A percentile compares a stretch with the other conserved stretches of the same genome.
These are phyloP conservation scores for Sphyrna mokarran DNA, from an alignment of 2,113 vertebrate species.

Conservation along the genomic window DNA sequence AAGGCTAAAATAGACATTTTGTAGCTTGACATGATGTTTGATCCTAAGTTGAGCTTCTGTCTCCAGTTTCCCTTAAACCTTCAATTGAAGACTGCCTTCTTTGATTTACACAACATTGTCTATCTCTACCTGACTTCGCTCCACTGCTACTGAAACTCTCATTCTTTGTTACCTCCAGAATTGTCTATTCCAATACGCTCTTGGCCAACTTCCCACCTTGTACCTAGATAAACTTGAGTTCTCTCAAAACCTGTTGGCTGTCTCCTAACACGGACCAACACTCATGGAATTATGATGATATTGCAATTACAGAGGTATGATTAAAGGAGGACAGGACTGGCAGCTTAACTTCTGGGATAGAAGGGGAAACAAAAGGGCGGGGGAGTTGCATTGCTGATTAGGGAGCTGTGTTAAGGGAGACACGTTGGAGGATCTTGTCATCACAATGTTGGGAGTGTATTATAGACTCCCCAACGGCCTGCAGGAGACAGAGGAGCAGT, in stretches of 20 bases:
- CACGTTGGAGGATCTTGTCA: too few species aligned
- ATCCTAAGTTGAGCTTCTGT: neutral
- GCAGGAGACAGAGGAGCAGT: too few species aligned
- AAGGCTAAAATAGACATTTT: neutral
- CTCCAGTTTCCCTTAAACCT: neutral
- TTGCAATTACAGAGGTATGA: too few species aligned
- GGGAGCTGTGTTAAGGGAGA: too few species aligned
- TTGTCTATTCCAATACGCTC: neutral
- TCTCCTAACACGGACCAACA: neutral
- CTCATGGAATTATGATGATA: too few species aligned
- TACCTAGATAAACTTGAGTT: neutral
- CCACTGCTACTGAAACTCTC: neutral
- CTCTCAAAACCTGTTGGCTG: neutral
- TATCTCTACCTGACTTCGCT: neutral
- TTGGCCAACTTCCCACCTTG: neutral
- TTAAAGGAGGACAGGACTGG: too few species aligned
- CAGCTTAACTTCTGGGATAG: too few species aligned
- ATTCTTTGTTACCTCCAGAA: neutral
- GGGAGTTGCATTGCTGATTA: too few species aligned
- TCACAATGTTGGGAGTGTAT: too few species aligned
- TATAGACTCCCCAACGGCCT: too few species aligned
- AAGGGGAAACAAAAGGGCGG: too few species aligned
- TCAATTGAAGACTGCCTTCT: neutral
- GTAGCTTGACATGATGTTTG: neutral
- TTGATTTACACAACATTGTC: neutral